Percentiles rank a stretch among this genome's conserved stretches.
These are phyloP conservation scores for Oostethus manadensis DNA, from an alignment of 2,113 vertebrate genomes.

Conservation along the genomic window DNA sequence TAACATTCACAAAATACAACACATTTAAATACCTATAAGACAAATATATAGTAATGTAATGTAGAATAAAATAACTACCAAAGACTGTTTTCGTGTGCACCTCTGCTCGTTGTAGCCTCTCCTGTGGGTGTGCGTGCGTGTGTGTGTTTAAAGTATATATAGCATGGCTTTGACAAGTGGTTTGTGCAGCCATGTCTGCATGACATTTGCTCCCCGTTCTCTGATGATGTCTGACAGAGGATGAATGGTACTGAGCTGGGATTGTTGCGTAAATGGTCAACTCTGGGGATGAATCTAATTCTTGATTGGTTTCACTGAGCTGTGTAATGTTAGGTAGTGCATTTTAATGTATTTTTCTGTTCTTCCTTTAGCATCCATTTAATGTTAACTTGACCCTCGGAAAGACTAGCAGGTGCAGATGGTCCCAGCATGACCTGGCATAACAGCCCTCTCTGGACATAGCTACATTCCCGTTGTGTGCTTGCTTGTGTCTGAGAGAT, in stretches of 20 bases:
- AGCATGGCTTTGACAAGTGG: conserved; percentile 61
- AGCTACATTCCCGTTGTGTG: conserved; percentile 7
- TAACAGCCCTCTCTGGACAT: conserved; percentile 10
- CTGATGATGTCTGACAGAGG: conserved; percentile 25
- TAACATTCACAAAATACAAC: neutral
- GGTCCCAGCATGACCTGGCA: conserved; percentile 32
- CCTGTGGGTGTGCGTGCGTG: conserved; percentile 23
- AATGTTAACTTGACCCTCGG: neutral
- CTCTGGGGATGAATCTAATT: too few relatives aligned
- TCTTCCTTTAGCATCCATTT: too few relatives aligned
- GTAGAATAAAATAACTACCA: neutral
- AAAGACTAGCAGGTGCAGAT: conserved; percentile 34
- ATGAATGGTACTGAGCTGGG: conserved; percentile 7
- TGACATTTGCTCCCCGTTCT: conserved; percentile 28
- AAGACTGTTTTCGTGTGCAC: conserved; percentile 32
- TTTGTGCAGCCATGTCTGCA: conserved; percentile 39
- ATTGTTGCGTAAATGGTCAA: neutral
- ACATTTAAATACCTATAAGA: neutral
- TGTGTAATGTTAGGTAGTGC: too few relatives aligned
- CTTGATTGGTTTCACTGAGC: too few relatives aligned
- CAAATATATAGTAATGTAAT: too few relatives aligned
- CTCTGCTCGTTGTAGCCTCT: conserved; percentile 54
- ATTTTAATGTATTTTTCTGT: too few relatives aligned
- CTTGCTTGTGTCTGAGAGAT: conserved; percentile 15
- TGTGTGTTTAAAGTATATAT: too few relatives aligned